Evolutionary conservation across 2,113 vertebrate species (phyloP).

Genomic region (Elaphurus davidianus): DNA sequence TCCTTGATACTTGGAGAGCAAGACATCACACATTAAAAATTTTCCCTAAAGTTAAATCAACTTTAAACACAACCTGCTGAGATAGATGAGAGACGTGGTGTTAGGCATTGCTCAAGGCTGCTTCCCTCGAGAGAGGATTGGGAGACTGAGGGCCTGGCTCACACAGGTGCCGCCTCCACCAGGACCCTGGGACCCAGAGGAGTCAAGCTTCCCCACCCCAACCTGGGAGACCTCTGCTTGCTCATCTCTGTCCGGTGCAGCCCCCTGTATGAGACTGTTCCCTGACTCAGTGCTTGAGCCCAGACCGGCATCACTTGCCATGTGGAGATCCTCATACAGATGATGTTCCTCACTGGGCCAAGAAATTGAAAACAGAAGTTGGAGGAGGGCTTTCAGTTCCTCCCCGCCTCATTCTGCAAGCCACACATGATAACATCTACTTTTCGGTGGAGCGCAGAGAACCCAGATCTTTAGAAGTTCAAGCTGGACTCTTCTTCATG

Average conservation of each 20-base stretch:
- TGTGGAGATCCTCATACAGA: not conserved
- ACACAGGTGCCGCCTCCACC: accelerated
- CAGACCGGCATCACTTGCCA: not conserved
- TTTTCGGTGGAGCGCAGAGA: not conserved
- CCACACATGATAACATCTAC: not conserved
- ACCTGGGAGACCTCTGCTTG: accelerated
- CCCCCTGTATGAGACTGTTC: no score
- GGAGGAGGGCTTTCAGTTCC: not conserved
- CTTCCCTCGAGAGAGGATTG: not conserved
- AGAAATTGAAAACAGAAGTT: not conserved
- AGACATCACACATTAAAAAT: not conserved
- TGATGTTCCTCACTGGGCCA: not conserved
- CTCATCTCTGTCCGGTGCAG: not conserved
- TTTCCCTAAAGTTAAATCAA: conserved; percentile 17
- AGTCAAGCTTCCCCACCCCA: not conserved
- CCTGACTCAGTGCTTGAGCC: not conserved
- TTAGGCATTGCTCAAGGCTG: not conserved
- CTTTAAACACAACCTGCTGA: not conserved
- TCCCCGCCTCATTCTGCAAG: not conserved
- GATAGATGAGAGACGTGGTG: not conserved
- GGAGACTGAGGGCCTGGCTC: not conserved
- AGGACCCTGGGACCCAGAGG: not conserved
- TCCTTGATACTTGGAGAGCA: conserved; percentile 34
- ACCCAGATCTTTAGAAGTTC: not conserved
- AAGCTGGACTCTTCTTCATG: not conserved